phyloP scores from a whole-genome alignment of 2,888 invertebrate genomes.

The Creontiades dilutus region DNA sequence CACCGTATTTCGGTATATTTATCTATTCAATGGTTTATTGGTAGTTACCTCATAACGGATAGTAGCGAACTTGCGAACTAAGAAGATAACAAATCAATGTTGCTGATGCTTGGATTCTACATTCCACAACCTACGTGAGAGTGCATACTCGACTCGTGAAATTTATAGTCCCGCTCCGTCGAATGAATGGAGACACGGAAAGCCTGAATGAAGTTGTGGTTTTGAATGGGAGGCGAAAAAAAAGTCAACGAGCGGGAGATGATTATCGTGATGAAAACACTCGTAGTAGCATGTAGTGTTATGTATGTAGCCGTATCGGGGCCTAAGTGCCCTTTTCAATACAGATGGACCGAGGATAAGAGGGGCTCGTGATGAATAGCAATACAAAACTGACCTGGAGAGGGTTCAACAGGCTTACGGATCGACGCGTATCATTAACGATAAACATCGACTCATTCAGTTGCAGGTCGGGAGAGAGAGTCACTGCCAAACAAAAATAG shows the following conservation, averaged over 20 bases:
- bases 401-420: slow-evolving; percentile 32
- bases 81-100: too few relatives aligned
- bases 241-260: slow-evolving; percentile 9
- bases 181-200: neutral
- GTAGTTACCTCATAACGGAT: too few relatives aligned
- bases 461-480: slow-evolving; percentile 21
- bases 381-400: slow-evolving; percentile 36
- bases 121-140: too few relatives aligned
- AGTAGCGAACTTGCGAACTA: too few relatives aligned
- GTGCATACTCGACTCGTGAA: too few relatives aligned
- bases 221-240: slow-evolving; percentile 3
- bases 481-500: slow-evolving; percentile 39
- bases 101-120: too few relatives aligned
- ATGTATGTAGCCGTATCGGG: slow-evolving; percentile 33
- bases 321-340: slow-evolving; percentile 32
- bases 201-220: neutral
- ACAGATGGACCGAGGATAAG: slow-evolving; percentile 28
- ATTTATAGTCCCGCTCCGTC: neutral
- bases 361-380: slow-evolving; percentile 36
- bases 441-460: slow-evolving; percentile 40
- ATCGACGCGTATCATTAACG: slow-evolving; percentile 39
- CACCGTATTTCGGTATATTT: too few relatives aligned
- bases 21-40: too few relatives aligned
- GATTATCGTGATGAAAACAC: slow-evolving; percentile 36
- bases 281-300: slow-evolving; percentile 30